Base-by-base conservation (phyloP, 2,888 invertebrate species). In the Eristalis pertinax region DNA sequence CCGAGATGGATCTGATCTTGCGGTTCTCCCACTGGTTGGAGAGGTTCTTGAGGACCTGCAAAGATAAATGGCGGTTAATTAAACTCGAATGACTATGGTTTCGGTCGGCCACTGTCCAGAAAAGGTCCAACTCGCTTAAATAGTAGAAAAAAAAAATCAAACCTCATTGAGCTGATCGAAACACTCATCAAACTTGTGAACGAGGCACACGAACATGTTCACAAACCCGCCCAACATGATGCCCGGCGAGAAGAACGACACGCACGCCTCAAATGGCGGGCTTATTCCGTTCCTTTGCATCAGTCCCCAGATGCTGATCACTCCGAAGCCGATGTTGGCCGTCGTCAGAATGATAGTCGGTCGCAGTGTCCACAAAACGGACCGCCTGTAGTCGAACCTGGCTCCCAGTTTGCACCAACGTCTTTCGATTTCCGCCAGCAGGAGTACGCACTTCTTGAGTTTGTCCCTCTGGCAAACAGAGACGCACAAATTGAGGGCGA, bases 31-130 rank as follows among this genome's bases (percentile, higher is more conserved):
- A 92, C 86, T 92, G 92, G 78, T 91, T 90, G 0, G 91, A 89
- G 1, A 93, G 90, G 58, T 92, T 92, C 76, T 92, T 92, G 0
- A 93, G 89, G 0, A 92, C 93, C 93, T 93, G 43, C 3, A 89
- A 90, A 4, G 26, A 43, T 35, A 64, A 32, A 58, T 35, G 11
- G 4, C 15, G 43, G n/a, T 43, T 43, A 19, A 1, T 43, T n/a
- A 43, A 43, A 43, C 32, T 32, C 8, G 32, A 32, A 10, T 8
- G 32, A 32, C 7, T 29, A 29, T 4, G 29, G 4, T 26, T 26
- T 26, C 26, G 26, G n/a, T n/a, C n/a, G 4, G 26, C 26, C 26
- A 26, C 26, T 26, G 26, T 26, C 32, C 32, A 4, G 2, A 29
- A 29, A 4, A 4, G 29, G 4, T 29, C 29, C 26, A 2, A 3